Base-by-base conservation (phyloP, 2,888 invertebrate genomes). In the Dichetophora obliterata region DNA sequence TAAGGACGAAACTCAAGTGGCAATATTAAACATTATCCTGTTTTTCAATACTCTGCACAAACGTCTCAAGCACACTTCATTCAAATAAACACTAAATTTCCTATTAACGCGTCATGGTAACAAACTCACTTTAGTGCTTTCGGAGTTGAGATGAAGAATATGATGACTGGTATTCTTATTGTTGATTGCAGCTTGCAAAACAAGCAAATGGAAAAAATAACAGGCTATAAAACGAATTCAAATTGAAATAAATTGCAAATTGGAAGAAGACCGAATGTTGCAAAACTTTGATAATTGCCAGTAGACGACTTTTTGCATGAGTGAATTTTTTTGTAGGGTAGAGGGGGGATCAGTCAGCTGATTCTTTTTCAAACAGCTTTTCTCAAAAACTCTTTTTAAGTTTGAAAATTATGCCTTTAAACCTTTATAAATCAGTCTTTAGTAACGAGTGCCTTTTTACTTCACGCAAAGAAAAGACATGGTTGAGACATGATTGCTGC, bases 11-110 rank as follows among this genome's bases (percentile, higher is more conserved):
- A 75, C 77, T 81, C 80, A 79, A 83, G 83, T 83, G 81, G 82
- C 82, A 82, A 83, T 82, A 82, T 81, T 80, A 81, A 82, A 81
- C 80, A 81, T 81, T 81, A 81, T 81, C 77, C 78, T 78, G 80
- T 78, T 78, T 63, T 74, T 43, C 63, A 74, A 74, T 65, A 65
- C 31, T 65, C 74, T 31, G 24, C 72, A n/a, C 72, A 50, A 34
- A 16, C 74, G 37, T 74, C 65, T 65, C 74, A 43, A 65, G 65
- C 74, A 52, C 65, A 31, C 63, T 63, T 65, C 65, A 74, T 19
- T 11, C 31, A 65, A 54, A 74, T 74, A 63, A 63, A 74, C 74
- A 65, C 52, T 52, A 63, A 52, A 65, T 63, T 73, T 48, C 19
- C 61, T 73, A 27, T 61, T 43, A 73, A 63, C 73, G 73, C 73